Conservation (phyloP, 1,140 invertebrate genomes). For the Aleiodes sp. region DNA sequence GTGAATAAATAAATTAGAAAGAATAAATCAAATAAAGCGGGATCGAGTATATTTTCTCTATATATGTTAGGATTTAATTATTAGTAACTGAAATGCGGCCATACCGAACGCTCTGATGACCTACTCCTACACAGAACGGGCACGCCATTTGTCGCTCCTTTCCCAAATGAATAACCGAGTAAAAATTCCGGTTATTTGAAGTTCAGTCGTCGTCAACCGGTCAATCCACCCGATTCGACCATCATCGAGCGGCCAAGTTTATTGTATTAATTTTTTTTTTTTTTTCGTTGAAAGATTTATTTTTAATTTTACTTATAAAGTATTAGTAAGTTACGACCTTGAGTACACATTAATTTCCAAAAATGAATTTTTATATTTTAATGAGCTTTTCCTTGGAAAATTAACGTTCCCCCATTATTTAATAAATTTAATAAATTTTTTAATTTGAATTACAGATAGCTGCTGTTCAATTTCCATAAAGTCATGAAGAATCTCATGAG, state of each 20-base stretch:
- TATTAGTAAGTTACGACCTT: too few relatives aligned
- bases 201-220: constrained; percentile 33
- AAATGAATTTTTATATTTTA: too few relatives aligned
- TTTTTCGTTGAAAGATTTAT: too few relatives aligned
- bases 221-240: neutral
- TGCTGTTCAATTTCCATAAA: neutral
- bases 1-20: too few relatives aligned
- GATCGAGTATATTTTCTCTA: neutral
- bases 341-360: too few relatives aligned
- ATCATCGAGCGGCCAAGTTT: neutral
- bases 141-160: constrained; percentile 5
- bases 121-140: constrained; percentile 53
- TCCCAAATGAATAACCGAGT: neutral
- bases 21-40: too few relatives aligned
- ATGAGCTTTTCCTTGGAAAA: too few relatives aligned
- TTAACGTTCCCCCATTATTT: too few relatives aligned
- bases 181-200: constrained; percentile 8
- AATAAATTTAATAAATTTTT: neutral
- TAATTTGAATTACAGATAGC: neutral
- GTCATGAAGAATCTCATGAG: neutral
- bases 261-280: neutral
- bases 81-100: constrained; percentile 38
- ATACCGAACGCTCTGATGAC: constrained; percentile 57
- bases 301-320: too few relatives aligned
- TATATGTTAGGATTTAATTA: neutral